Evolutionary conservation across 2,797 vertebrate genomes (phyloP).

Genomic region (Pipistrellus kuhlii): DNA sequence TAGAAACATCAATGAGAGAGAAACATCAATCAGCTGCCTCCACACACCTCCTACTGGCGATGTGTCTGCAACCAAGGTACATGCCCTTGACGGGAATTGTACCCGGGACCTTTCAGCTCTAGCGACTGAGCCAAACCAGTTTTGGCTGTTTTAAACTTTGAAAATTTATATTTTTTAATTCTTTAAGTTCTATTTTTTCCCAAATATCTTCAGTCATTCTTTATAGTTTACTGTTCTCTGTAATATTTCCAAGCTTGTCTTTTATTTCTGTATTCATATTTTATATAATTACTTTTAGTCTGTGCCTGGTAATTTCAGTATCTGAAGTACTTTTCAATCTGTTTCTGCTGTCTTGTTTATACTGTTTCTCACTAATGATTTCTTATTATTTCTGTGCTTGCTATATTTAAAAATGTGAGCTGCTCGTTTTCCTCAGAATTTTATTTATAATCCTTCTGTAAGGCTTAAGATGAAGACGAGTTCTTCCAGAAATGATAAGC

Average conservation of each 20-base stretch:
- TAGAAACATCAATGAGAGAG: too few relatives aligned
- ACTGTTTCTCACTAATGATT: constrained; percentile 8
- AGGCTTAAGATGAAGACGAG: not conserved
- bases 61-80: too few relatives aligned
- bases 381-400: constrained; percentile 18
- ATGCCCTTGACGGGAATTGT: too few relatives aligned
- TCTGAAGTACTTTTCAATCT: constrained; percentile 22
- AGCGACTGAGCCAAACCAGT: too few relatives aligned
- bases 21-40: too few relatives aligned
- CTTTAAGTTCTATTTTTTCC: constrained; percentile 1
- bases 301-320: constrained; percentile 14
- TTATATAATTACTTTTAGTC: constrained; percentile 34
- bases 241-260: constrained; percentile 33
- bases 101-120: too few relatives aligned
- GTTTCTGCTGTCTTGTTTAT: constrained; percentile 21
- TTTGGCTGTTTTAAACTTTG: constrained; percentile 6
- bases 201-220: not conserved
- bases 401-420: constrained; percentile 25
- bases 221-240: constrained; percentile 32
- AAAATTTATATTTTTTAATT: not conserved
- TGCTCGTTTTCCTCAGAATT: constrained; percentile 53
- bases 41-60: too few relatives aligned
- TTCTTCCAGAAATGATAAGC: not conserved
- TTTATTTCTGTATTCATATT: constrained; percentile 22
- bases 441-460: not conserved